These are phyloP conservation scores for Sphecodes monilicornis DNA, from an alignment of 2,888 invertebrate genomes.

Conservation along the genomic window DNA sequence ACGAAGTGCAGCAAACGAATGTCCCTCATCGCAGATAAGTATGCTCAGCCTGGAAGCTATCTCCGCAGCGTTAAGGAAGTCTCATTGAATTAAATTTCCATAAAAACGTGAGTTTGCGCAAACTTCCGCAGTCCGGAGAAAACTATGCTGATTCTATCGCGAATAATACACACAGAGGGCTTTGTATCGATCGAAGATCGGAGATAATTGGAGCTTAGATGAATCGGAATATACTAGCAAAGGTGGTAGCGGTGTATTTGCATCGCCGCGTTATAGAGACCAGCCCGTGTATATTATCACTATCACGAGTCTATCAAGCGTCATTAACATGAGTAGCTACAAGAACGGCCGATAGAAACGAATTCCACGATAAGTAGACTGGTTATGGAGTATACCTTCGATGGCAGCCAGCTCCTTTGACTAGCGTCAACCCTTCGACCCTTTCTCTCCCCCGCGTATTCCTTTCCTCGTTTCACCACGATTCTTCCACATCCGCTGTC, in stretches of 20 bases:
- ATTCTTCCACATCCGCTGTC: slow-evolving; percentile 58
- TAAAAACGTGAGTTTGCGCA: slow-evolving; percentile 1
- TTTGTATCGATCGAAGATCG: background rate
- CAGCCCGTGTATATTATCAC: slow-evolving; percentile 20
- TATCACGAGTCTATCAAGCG: slow-evolving; percentile 61
- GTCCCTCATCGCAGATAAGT: background rate
- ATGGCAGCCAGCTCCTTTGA: slow-evolving; percentile 57
- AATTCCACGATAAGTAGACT: slow-evolving; percentile 68
- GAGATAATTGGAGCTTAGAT: background rate
- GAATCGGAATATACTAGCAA: slow-evolving; percentile 12
- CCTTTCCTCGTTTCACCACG: slow-evolving; percentile 20
- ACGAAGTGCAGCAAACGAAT: background rate
- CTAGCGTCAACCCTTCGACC: slow-evolving; percentile 48
- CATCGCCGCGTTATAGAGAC: slow-evolving; percentile 8
- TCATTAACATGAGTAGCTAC: slow-evolving; percentile 70
- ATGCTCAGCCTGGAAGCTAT: background rate
- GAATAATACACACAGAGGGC: background rate
- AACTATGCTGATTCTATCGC: slow-evolving; percentile 2
- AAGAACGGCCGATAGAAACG: slow-evolving; percentile 68
- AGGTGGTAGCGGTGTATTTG: slow-evolving; percentile 17
- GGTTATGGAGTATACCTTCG: slow-evolving; percentile 46
- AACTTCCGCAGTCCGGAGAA: slow-evolving; percentile 3
- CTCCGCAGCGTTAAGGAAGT: background rate
- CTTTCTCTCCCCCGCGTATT: background rate
- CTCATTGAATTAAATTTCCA: slow-evolving; percentile 5